phyloP scores from a whole-genome alignment of 2,113 vertebrate species.

The western clawed frog (Xenopus tropicalis) region DNA sequence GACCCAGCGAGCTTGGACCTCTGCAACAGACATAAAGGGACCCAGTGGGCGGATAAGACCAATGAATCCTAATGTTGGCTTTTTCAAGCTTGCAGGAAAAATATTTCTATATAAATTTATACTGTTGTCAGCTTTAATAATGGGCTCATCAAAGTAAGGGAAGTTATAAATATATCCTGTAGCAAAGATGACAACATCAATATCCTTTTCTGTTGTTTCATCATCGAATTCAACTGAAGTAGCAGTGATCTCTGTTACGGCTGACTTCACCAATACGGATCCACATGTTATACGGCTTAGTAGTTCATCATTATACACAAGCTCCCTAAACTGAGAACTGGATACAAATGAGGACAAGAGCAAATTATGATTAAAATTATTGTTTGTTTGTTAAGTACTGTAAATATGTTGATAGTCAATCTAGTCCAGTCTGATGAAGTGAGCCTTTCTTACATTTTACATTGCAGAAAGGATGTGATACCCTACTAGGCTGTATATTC shows the following conservation, averaged over 20 bases:
- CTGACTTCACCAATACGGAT: constrained; percentile 69
- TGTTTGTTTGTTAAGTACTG: neutral
- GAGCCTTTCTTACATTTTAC: no score
- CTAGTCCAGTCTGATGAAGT: no score
- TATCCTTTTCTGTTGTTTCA: constrained; percentile 70
- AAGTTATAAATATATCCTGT: constrained; percentile 79
- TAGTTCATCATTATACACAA: constrained; percentile 75
- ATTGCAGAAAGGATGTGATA: no score
- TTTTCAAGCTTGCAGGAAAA: constrained; percentile 73
- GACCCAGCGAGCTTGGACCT: constrained; percentile 88
- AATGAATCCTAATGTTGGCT: constrained; percentile 76
- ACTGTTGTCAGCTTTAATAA: constrained; percentile 62
- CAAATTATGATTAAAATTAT: neutral
- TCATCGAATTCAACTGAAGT: constrained; percentile 78
- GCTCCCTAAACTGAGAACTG: constrained; percentile 64
- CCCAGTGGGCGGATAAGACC: constrained; percentile 74
- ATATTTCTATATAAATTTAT: constrained; percentile 75
- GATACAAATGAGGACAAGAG: constrained; percentile 8
- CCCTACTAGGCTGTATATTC: neutral
- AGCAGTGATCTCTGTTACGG: constrained; percentile 70
- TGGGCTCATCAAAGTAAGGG: constrained; percentile 69
- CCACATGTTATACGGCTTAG: constrained; percentile 79
- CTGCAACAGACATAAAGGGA: constrained; percentile 76
- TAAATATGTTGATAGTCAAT: neutral
- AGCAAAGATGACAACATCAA: constrained; percentile 80